Evolutionary conservation across 2,797 vertebrate genomes (phyloP).

Genomic region (Pterois miles): DNA sequence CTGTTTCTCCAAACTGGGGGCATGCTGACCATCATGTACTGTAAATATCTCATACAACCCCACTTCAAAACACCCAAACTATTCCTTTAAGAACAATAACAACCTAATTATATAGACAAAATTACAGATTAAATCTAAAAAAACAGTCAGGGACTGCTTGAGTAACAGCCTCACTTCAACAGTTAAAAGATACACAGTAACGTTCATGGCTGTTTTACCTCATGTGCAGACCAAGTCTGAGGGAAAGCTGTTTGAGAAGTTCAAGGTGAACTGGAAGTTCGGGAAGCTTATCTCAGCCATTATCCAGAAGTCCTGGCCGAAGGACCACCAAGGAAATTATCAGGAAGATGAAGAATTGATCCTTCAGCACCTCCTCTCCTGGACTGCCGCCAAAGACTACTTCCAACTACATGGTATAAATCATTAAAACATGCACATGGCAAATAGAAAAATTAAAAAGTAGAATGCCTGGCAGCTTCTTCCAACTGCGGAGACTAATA

Average conservation of each 20-base stretch:
- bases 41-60: too few relatives aligned
- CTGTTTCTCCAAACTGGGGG: too few relatives aligned
- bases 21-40: too few relatives aligned
- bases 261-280: conserved; percentile 74
- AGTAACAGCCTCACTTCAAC: background rate
- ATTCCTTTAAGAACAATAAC: too few relatives aligned
- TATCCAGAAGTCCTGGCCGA: conserved; percentile 90
- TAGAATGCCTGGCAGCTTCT: too few relatives aligned
- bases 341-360: conserved; percentile 70
- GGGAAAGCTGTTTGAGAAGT: conserved; percentile 66
- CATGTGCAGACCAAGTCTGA: conserved; percentile 70
- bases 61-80: too few relatives aligned
- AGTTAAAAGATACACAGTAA: background rate
- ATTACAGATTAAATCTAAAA: too few relatives aligned
- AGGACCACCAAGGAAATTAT: conserved; percentile 27
- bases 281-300: conserved; percentile 89
- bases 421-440: background rate
- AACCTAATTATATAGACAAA: too few relatives aligned
- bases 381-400: conserved; percentile 85
- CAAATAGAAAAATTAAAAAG: background rate
- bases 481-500: too few relatives aligned
- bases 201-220: background rate
- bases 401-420: conserved; percentile 86
- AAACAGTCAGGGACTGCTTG: background rate
- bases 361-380: conserved; percentile 85